Evolutionary conservation across 2,888 invertebrate genomes (phyloP), one percentile per base, ranked within the genome.

Genomic region (Cerastoderma edule): DNA sequence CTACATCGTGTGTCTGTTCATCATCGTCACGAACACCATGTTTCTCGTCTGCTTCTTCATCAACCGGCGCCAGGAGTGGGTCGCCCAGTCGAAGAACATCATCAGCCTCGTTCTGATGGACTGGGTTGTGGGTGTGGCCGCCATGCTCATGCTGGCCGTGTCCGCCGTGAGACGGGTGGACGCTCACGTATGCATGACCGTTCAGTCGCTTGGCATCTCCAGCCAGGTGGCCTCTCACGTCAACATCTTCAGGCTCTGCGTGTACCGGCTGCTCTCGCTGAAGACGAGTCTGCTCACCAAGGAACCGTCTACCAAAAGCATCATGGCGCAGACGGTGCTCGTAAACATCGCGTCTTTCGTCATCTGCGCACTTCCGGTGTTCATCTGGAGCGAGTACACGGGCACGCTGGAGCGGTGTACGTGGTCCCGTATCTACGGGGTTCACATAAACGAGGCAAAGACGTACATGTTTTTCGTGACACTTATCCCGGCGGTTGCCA

Each of bases 1-100:
- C 32, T 70, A 35, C 8, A 28, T 63, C 13, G 48, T 60, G 8
- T 33, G 22, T 2, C 19, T 70, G 2, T 32, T 27, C 33, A 60
- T 70, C 27, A n/a, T 73, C n/a, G 30, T 68, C 24, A 64, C 68
- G 0, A 73, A 73, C 46, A 63, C 63, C 5, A 46, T 73, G 1
- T 64, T 63, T 27, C 30, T 73, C 10, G 27, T 73, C 16, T 73
- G 73, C 35, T 73, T 73, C 35, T 73, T 32, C 54, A 67, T 64
- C 13, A 73, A 73, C 35, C 35, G 68, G 27, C 48, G 57, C 1
- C 64, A 64, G 44, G 50, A 28, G 8, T 73, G 73, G 73, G 24
- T 56, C 30, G 27, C 50, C 8, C 73, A 73, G 35, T 53, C 73
- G 4, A 68, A 68, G 33, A 73, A 67, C 28, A 64, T 73, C 19